Evolutionary conservation across 1,140 invertebrate species (phyloP), one percentile per base, ranked within the genome.

Genomic region (Olivierus martensii): DNA sequence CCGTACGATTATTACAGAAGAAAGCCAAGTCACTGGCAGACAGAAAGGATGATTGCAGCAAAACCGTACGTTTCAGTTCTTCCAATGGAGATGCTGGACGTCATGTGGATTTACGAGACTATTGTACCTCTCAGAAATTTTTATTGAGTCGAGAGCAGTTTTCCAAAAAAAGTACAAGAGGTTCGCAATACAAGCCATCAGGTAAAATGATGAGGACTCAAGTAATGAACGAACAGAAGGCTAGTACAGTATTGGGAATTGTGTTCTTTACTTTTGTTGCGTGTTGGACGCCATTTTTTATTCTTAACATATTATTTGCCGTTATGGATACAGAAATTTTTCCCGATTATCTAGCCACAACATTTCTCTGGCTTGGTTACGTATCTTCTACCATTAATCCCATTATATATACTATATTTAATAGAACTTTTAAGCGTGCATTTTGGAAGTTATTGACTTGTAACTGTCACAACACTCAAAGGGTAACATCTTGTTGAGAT

Each of bases 211-310:
- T 15, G 34, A 37, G 47, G 12, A 49, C 50, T 18, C 61, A 62
- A 46, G 65, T 65, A 3, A 49, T 53, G 44, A 71, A 63, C 36
- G 89, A 94, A 65, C 87, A 91, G 63, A 93, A 93, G 66, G 89
- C 89, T 0, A 92, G 87, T n/a, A 90, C 92, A 71, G 88, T 92
- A 1, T 69, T 93, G 5, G 88, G 88, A 1, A 83, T 93, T 0
- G 87, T 94, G 1, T 94, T 93, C 69, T 88, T 90, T 65, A 88
- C 87, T 0, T 94, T 94, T 67, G 88, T 93, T 1, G 80, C 92
- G 12, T 75, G 92, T 9, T 94, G 90, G 90, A 82, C 87, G 1
- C 89, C 89, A 1, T 94, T 94, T 71, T 94, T 94, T 69, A 81
- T 88, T 1, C 71, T 89, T 3, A 94, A 93, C 63, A 71, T 91